Percentiles rank a stretch among this genome's conserved stretches.
phyloP scores from a whole-genome alignment of 2,797 vertebrate species.

The Periophthalmus magnuspinnatus region DNA sequence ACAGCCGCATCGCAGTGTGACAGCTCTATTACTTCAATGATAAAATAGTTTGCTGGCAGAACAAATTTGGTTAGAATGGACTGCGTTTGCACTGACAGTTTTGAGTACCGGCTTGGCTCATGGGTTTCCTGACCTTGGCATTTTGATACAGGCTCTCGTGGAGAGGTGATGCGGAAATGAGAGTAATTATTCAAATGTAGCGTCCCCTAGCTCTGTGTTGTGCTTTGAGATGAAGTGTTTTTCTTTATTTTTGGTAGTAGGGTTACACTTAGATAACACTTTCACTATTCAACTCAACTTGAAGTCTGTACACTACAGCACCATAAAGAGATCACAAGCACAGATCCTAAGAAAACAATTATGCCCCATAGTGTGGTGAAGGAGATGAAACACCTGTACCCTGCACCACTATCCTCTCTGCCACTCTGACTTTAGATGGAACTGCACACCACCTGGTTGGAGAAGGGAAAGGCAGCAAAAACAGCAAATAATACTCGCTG shows the following conservation, averaged over 20 bases:
- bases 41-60: conserved; percentile 57
- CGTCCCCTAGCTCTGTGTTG: conserved; percentile 27
- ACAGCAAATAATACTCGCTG: neutral
- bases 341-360: conserved; percentile 3
- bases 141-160: conserved; percentile 47
- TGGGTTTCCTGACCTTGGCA: conserved; percentile 57
- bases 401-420: neutral
- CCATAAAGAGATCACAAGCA: neutral
- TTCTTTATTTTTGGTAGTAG: neutral
- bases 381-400: conserved; percentile 8
- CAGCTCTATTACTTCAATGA: conserved; percentile 71
- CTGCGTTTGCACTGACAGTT: conserved; percentile 37
- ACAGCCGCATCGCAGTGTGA: conserved; percentile 65
- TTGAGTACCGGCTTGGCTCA: conserved; percentile 51
- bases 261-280: neutral
- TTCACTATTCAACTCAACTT: neutral
- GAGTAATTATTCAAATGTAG: conserved; percentile 52
- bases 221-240: neutral
- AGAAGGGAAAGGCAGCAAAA: neutral
- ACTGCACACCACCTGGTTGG: neutral
- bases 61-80: conserved; percentile 50
- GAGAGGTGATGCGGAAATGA: conserved; percentile 42
- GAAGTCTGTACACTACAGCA: neutral
- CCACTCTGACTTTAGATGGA: neutral
- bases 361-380: neutral